Conservation (phyloP, 2,888 invertebrate genomes). For the Philonicus albiceps region DNA sequence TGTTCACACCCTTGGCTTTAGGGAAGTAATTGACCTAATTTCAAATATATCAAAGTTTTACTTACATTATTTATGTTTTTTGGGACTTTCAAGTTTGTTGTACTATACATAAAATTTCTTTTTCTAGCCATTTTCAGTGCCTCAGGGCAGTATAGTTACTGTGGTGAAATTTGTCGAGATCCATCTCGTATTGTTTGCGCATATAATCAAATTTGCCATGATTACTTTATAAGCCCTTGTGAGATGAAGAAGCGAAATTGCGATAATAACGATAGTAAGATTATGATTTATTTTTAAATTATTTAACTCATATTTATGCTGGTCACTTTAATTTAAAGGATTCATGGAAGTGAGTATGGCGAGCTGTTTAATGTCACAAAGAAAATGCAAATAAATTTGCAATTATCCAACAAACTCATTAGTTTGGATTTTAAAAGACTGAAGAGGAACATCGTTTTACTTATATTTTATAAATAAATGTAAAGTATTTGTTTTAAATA, state of each 20-base stretch:
- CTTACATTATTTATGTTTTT: not conserved
- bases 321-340: not conserved
- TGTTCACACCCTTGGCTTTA: not conserved
- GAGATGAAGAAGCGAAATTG: not conserved
- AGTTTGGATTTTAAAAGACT: not conserved
- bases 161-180: not conserved
- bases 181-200: not conserved
- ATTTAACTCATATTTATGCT: not conserved
- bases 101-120: too few relatives aligned
- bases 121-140: not conserved
- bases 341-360: not conserved
- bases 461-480: not conserved
- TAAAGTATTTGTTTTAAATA: not conserved
- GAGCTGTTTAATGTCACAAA: not conserved
- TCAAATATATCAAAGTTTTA: too few relatives aligned
- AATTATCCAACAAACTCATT: not conserved
- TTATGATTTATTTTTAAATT: not conserved
- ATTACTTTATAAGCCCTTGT: not conserved
- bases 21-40: not conserved
- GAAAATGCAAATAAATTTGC: not conserved
- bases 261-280: not conserved
- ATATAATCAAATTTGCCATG: not conserved
- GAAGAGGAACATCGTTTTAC: not conserved
- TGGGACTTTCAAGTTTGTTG: too few relatives aligned
- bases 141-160: not conserved